Evolutionary conservation across 2,888 invertebrate genomes (phyloP).

Genomic region (Euzetes globulus): DNA sequence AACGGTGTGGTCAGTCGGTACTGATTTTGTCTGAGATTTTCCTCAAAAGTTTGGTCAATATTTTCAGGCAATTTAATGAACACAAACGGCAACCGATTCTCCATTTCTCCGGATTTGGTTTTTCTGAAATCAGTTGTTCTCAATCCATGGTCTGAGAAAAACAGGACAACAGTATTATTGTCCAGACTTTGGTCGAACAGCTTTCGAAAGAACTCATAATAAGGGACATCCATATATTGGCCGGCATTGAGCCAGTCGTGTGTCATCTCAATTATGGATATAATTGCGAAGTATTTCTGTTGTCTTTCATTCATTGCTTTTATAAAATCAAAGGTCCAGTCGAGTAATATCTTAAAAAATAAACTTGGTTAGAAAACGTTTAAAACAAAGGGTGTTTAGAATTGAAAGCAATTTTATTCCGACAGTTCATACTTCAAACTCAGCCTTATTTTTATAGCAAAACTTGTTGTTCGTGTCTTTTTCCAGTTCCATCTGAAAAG

Average conservation of each 20-base stretch:
- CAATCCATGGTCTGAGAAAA: constrained; percentile 82
- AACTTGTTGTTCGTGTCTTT: neutral
- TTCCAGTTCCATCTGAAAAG: neutral
- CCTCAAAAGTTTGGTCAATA: constrained; percentile 57
- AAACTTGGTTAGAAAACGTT: neutral
- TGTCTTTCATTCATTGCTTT: constrained; percentile 12
- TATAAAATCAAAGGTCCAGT: constrained; percentile 6
- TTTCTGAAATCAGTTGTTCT: constrained; percentile 73
- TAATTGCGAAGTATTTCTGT: constrained; percentile 44
- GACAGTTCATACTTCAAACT: neutral
- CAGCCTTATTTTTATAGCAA: neutral
- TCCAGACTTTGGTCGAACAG: constrained; percentile 54
- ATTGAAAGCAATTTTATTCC: too few species aligned
- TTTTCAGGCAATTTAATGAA: constrained; percentile 50
- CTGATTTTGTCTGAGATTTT: constrained; percentile 54
- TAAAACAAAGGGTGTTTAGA: neutral
- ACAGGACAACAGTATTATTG: constrained; percentile 60
- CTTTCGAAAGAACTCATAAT: constrained; percentile 53
- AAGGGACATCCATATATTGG: constrained; percentile 45
- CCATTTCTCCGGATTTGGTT: constrained; percentile 57
- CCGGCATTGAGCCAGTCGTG: constrained; percentile 47
- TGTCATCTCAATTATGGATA: constrained; percentile 46
- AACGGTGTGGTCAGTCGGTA: constrained; percentile 48
- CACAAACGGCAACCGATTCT: constrained; percentile 48
- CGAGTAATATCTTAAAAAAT: neutral